Evolutionary conservation across 64 coral and sea anemone genomes (phyloP).

Genomic region (Stichodactyla helianthus): DNA sequence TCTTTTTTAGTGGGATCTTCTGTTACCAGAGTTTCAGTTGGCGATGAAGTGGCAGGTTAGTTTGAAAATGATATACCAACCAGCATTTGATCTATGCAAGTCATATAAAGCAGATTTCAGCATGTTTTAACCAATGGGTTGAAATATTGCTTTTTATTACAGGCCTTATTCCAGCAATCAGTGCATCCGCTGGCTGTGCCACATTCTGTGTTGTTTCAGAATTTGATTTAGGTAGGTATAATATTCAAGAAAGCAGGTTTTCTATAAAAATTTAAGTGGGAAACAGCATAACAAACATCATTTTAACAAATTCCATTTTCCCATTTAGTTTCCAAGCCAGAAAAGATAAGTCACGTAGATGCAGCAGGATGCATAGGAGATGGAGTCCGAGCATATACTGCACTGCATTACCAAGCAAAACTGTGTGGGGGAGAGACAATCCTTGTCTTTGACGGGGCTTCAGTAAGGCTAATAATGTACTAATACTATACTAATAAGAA

Average conservation of each 20-base stretch:
- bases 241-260: background rate
- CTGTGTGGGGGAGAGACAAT: conserved; percentile 93
- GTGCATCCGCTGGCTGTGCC: conserved; percentile 70
- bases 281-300: background rate
- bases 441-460: conserved; percentile 75
- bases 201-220: conserved; percentile 81
- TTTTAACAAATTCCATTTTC: background rate
- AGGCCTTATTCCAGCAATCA: conserved; percentile 74
- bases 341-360: conserved; percentile 80
- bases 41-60: conserved; percentile 94
- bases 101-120: no score
- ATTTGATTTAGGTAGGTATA: conserved; percentile 83
- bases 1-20: conserved; percentile 70
- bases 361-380: conserved; percentile 94
- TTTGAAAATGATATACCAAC: background rate
- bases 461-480: conserved; percentile 38
- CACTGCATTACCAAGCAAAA: conserved; percentile 77
- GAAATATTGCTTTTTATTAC: background rate
- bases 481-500: background rate
- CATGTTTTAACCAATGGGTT: background rate
- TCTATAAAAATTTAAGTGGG: background rate
- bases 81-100: no score
- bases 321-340: conserved; percentile 69
- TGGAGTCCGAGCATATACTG: conserved; percentile 90
- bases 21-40: conserved; percentile 76